Evolutionary conservation across 1,140 invertebrate genomes (phyloP).

Genomic region (Phortica variegata): DNA sequence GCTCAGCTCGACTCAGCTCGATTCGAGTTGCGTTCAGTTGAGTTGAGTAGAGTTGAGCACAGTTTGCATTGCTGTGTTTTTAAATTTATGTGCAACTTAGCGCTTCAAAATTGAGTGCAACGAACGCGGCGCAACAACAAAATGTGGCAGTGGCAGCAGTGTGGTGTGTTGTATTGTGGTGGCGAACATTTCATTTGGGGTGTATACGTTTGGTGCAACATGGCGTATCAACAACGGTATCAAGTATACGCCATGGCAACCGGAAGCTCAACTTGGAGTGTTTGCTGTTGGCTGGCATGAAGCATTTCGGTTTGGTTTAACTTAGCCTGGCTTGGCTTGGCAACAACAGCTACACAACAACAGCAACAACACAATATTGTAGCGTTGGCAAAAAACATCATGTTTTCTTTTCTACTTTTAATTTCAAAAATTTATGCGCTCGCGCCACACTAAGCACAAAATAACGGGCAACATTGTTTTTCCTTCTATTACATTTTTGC

Average conservation of each 20-base stretch:
- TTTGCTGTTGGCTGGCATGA: conserved; percentile 34
- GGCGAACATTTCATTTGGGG: too few species aligned
- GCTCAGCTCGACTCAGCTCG: too few species aligned
- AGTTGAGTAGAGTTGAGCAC: too few species aligned
- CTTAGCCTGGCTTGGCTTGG: conserved; percentile 11
- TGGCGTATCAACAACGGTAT: conserved; percentile 39
- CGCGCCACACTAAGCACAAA: conserved; percentile 54
- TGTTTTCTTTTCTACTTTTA: conserved; percentile 54
- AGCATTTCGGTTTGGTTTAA: too few species aligned
- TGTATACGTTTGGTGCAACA: too few species aligned
- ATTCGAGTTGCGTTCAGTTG: too few species aligned
- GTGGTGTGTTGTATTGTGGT: too few species aligned
- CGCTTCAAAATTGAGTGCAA: conserved; percentile 54
- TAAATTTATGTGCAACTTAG: conserved; percentile 55
- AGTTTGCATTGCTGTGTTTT: conserved; percentile 6
- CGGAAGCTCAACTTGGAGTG: conserved; percentile 49
- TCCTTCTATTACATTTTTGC: too few species aligned
- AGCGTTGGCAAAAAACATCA: conserved; percentile 34
- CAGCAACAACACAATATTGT: conserved; percentile 32
- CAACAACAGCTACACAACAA: not conserved
- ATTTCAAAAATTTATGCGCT: conserved; percentile 55
- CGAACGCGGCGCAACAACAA: conserved; percentile 32
- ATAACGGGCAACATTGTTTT: conserved; percentile 25
- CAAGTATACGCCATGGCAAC: conserved; percentile 49
- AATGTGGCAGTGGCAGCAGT: conserved; percentile 28